Evolutionary conservation across 1,140 invertebrate species (phyloP).

Genomic region (Helicorthomorpha holstii): DNA sequence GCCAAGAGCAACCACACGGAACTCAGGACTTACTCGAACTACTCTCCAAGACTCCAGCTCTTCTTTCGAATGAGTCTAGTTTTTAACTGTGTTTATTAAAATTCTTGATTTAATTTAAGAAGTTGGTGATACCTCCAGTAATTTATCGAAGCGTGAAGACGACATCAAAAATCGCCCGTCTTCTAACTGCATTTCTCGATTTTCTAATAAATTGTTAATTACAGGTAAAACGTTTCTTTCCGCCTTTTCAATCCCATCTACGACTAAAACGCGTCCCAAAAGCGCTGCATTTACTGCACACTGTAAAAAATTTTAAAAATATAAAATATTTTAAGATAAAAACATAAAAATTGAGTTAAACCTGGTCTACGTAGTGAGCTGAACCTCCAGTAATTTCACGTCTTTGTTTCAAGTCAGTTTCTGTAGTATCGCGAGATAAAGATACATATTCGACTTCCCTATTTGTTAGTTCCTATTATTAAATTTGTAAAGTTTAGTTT

Average conservation of each 20-base stretch:
- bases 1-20: conserved; percentile 78
- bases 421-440: conserved; percentile 86
- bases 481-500: not conserved
- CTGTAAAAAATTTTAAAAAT: conserved; percentile 24
- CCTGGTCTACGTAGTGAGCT: conserved; percentile 85
- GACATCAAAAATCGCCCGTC: conserved; percentile 87
- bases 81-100: conserved; percentile 4
- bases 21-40: conserved; percentile 74
- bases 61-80: conserved; percentile 52
- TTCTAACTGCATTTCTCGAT: conserved; percentile 95
- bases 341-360: conserved; percentile 18
- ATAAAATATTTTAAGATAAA: not conserved
- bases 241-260: conserved; percentile 95
- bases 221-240: conserved; percentile 93
- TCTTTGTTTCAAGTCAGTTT: conserved; percentile 88
- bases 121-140: conserved; percentile 45
- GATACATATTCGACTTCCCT: conserved; percentile 85
- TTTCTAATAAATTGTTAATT: conserved; percentile 96
- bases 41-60: conserved; percentile 73
- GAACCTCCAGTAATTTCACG: conserved; percentile 74
- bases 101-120: not conserved
- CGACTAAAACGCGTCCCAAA: conserved; percentile 70
- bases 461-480: conserved; percentile 52
- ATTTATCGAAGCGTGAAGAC: conserved; percentile 71
- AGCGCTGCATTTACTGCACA: conserved; percentile 79